Base-by-base conservation (phyloP, 2,113 vertebrate species). In the Scophthalmus maximus region DNA sequence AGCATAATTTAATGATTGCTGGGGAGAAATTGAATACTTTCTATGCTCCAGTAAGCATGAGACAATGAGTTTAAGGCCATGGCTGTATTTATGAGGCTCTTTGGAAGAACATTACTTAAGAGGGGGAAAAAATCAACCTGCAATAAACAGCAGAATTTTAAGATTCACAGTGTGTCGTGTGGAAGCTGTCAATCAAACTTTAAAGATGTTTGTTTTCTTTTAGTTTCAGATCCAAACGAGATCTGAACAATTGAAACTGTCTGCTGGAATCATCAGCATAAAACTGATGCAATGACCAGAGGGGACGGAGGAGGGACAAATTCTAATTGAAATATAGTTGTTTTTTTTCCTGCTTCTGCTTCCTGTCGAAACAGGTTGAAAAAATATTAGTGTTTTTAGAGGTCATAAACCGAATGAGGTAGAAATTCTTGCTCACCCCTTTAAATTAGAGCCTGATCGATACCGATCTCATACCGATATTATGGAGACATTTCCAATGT, bases 1-100 rank as follows among this genome's bases (percentile, higher is more conserved):
- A 90, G 67, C 86, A 88, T 89, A 88, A 83, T 80, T 80, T 82
- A 90, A 91, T 87, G 80, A 92, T 87, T 79, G 70, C 88, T 84
- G 62, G 55, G 61, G 83, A 86, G 87, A 82, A 89, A 84, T 84
- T 64, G 79, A 83, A 89, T 67, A 61, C 72, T 72, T 82, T 88
- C 62, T 57, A 78, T 63, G 78, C 82, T 70, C 78, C 82, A 85
- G 15, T 81, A 78, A 84, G 65, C 72, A 66, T 49, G 76, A 87
- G 69, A 84, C 82, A 85, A 71, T 61, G 68, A 56, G 61, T 86
- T 81, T 80, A 76, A 79, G 66, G 79, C 82, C 70, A 63, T 14
- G 26, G 58, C 70, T 63, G 71, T 38, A 29, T 73, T 74, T 17
- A 47, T 36, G 36, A 30, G 44, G 42, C 55, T 75, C 34, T 69